These are phyloP conservation scores for Cheracebus regulus DNA, from an alignment of 2,797 vertebrate genomes.

Conservation along the genomic window DNA sequence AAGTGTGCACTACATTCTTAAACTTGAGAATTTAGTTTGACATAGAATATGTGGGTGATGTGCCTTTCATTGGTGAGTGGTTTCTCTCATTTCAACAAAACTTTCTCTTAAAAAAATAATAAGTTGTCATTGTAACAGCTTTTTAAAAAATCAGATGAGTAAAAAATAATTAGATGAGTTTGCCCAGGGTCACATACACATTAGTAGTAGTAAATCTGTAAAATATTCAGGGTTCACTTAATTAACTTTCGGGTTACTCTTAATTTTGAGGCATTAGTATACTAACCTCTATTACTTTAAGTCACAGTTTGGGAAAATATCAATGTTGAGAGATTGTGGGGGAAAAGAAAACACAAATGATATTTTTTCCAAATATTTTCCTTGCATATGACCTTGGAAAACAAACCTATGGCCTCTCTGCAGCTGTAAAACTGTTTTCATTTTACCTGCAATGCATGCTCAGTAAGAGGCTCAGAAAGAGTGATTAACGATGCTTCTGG, in stretches of 20 bases:
- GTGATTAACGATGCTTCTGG: not conserved
- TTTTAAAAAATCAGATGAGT: not conserved
- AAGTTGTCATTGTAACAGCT: not conserved
- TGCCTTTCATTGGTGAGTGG: not conserved
- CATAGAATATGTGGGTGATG: not conserved
- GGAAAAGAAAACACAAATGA: not conserved
- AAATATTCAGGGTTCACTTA: not conserved
- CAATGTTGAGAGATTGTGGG: not conserved
- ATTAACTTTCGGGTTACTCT: not conserved
- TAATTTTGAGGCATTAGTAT: not conserved
- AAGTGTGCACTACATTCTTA: not conserved
- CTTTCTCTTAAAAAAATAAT: not conserved
- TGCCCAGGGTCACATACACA: not conserved
- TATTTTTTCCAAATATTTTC: not conserved
- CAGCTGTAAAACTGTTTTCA: not conserved
- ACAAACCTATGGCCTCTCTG: not conserved
- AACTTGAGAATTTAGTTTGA: not conserved
- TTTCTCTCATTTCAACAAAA: not conserved
- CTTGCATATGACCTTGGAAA: not conserved
- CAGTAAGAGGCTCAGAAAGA: not conserved
- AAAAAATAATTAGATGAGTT: not conserved
- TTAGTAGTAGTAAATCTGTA: not conserved
- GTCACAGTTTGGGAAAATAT: not conserved
- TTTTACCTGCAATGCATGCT: not conserved
- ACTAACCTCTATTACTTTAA: not conserved